phyloP scores from a whole-genome alignment of 2,113 vertebrate species.

The Oenanthe melanoleuca region DNA sequence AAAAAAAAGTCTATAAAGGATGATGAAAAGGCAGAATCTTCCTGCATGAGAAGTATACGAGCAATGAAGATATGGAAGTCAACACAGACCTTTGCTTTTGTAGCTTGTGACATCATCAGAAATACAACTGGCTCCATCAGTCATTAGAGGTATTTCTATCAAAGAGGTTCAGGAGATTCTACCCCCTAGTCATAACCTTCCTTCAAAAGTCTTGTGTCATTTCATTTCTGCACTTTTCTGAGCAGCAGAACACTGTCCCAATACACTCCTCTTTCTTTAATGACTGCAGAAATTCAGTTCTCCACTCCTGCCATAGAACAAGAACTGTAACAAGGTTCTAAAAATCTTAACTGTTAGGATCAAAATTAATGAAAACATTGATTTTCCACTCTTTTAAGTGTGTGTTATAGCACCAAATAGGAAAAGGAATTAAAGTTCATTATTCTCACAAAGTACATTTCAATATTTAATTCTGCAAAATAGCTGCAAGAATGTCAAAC shows the following conservation, averaged over 20 bases:
- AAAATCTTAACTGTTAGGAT: background rate
- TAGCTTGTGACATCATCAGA: background rate
- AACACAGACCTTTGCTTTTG: background rate
- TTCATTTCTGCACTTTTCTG: background rate
- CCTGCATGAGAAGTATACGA: background rate
- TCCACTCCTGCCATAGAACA: rapidly evolving
- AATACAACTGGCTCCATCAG: background rate
- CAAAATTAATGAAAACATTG: background rate
- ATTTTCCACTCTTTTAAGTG: background rate
- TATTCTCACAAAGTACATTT: background rate
- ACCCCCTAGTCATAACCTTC: background rate
- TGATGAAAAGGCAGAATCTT: background rate
- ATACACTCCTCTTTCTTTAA: background rate
- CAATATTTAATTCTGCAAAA: background rate
- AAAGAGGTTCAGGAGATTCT: background rate
- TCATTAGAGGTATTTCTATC: background rate
- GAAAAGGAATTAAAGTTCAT: background rate
- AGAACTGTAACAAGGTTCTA: background rate
- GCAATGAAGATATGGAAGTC: background rate
- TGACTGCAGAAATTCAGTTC: background rate
- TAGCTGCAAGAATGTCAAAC: background rate
- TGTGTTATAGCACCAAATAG: background rate
- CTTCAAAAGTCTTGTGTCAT: background rate
- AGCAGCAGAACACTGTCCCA: background rate
- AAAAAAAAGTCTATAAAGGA: background rate